These are phyloP conservation scores for Misgurnus anguillicaudatus DNA, from an alignment of 2,113 vertebrate species.

Conservation along the genomic window DNA sequence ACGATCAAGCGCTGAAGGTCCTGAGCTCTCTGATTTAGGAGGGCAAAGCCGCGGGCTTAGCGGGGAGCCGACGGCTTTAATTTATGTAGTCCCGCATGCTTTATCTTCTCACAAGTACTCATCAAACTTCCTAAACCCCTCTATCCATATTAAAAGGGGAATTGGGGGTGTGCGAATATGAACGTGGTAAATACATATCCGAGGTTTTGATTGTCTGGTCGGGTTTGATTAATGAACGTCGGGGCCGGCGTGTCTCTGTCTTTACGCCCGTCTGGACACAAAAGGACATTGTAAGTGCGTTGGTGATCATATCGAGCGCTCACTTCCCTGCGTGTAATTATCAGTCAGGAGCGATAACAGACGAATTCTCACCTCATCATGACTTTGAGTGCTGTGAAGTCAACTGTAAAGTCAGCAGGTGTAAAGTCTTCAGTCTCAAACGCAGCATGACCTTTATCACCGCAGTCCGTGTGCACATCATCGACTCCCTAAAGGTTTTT, in stretches of 20 bases:
- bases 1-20: constrained; percentile 36
- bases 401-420: constrained; percentile 26
- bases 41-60: constrained; percentile 22
- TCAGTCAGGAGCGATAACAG: constrained; percentile 67
- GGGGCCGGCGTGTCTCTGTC: constrained; percentile 52
- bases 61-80: constrained; percentile 1
- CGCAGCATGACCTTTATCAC: constrained; percentile 31
- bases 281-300: constrained; percentile 64
- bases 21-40: constrained; percentile 51
- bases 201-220: constrained; percentile 50
- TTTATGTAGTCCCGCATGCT: constrained; percentile 49
- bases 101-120: constrained; percentile 51
- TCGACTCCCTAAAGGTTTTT: constrained; percentile 5
- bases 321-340: constrained; percentile 61
- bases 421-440: constrained; percentile 1
- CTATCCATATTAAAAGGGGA: constrained; percentile 61
- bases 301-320: constrained; percentile 5
- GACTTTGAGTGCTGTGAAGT: constrained; percentile 47
- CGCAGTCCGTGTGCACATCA: too few species aligned
- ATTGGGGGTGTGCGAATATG: constrained; percentile 53
- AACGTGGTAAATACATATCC: constrained; percentile 50
- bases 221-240: constrained; percentile 67
- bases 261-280: constrained; percentile 55
- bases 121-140: constrained; percentile 63
- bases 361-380: constrained; percentile 72